Conservation (phyloP, 2,113 vertebrate species). For the Otocyon megalotis region DNA sequence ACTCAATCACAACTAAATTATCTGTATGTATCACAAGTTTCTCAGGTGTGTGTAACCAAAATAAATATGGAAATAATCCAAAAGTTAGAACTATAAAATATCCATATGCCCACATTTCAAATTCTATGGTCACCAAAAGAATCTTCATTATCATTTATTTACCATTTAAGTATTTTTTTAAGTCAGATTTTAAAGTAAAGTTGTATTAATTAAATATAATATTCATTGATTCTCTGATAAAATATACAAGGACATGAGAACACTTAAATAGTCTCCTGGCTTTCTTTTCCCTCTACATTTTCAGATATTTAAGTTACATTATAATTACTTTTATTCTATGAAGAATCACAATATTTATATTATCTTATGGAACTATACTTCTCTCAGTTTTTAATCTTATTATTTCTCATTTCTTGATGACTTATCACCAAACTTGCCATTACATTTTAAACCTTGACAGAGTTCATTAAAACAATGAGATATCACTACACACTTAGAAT, state of each 20-base stretch:
- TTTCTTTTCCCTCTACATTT: not conserved
- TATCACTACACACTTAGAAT: not conserved
- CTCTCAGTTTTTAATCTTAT: not conserved
- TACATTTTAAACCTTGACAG: not conserved
- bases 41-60: not conserved
- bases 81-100: not conserved
- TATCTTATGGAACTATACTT: not conserved
- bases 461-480: not conserved
- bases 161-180: not conserved
- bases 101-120: not conserved
- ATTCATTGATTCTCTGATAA: not conserved
- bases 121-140: not conserved
- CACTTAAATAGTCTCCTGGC: not conserved
- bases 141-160: not conserved
- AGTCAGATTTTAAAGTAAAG: not conserved
- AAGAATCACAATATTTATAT: conserved; percentile 28
- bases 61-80: not conserved
- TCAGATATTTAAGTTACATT: not conserved
- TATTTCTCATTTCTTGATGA: conserved; percentile 8
- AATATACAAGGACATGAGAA: not conserved
- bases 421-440: not conserved
- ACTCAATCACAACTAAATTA: not conserved
- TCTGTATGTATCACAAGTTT: not conserved
- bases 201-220: not conserved
- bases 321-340: not conserved